Evolutionary conservation across 2,888 invertebrate genomes (phyloP), one percentile per base, ranked within the genome.

Genomic region (Parnassius orleans): DNA sequence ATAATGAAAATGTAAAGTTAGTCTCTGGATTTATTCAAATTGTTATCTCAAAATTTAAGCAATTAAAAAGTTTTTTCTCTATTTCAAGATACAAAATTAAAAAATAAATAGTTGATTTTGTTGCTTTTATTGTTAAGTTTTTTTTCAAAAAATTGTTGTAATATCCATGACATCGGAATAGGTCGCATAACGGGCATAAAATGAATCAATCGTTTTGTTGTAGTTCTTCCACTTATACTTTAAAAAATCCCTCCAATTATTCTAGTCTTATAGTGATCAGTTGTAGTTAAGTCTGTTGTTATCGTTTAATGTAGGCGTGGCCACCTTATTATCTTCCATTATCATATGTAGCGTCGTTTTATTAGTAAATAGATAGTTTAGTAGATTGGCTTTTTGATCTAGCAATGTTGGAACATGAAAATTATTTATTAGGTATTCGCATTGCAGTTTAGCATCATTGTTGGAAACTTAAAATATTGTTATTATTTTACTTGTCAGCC

Each of bases 201-300:
- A 48, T 57, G 42, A 43, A 24, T 58, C 10, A 2, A 10, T 52
- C 24, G 42, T 24, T 54, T n/a, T 57, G 61, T 53, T 63, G 76
- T 81, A 81, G 80, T 72, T 81, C 80, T 83, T 84, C 84, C 83
- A 83, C 77, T 74, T 77, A 67, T 77, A 80, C 78, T 78, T 78
- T 79, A 80, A 81, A 79, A 84, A 89, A 82, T 90, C 90, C 90
- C 87, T 90, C 89, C 90, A 88, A 75, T 68, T 76, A 7, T 81
- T 78, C 75, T 86, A 86, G 83, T 79, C 76, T 84, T 82, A 79
- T 72, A 69, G 60, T 67, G 63, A 65, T 66, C 57, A 65, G 61
- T 54, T 65, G 50, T 63, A 73, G 65, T 74, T 73, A 73, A 76
- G 75, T 14, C 10, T 76, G 65, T 78, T 85, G 87, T 89, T 89